Base-by-base conservation (phyloP, 2,113 vertebrate genomes). In the Balaenoptera acutorostrata region DNA sequence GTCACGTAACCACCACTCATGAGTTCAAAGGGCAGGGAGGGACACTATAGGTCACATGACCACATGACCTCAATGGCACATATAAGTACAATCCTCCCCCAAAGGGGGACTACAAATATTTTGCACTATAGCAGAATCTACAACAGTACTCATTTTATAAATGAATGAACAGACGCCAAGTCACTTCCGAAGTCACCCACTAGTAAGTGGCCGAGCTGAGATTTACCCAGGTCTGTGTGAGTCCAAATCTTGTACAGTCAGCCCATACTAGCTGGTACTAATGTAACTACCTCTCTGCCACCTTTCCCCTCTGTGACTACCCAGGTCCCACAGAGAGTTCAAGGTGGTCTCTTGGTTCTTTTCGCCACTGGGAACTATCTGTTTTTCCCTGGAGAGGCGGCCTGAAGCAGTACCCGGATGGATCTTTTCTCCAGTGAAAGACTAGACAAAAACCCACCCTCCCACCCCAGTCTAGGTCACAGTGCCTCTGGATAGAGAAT, bases 31-130 rank as follows among this genome's bases (percentile, higher is more conserved):
- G 61, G 18, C 31, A 13, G 55, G 15, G 36, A 78, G 33, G 64
- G 21, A 15, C 29, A 10, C 17, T 1, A 6, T 0, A 9, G 52
- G 72, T 31, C 81, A 18, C 12, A 1, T 1, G 27, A 68, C 46
- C 36, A 5, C 39, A 0, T 5, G 29, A 33, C 33, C 80, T 6
- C 25, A 23, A 0, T 0, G 4, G 44, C 83, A 25, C 21, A 3
- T 3, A 25, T 25, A n/a, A 20, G 52, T 10, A 14, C 61, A 44
- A 3, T 52, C 31, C 21, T 64, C 61, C 27, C 23, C 52, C 27
- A 41, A 11, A 27, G 33, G 25, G 36, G n/a, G 2, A 10, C 68
- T 20, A 31, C 69, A 66, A 49, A 63, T 29, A 15, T 6, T 75
- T 69, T 64, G n/a, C 6, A 11, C 17, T 11, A 20, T 9, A 39